phyloP scores from a whole-genome alignment of 2,113 vertebrate species.

The Erythrocercus mccallii region DNA sequence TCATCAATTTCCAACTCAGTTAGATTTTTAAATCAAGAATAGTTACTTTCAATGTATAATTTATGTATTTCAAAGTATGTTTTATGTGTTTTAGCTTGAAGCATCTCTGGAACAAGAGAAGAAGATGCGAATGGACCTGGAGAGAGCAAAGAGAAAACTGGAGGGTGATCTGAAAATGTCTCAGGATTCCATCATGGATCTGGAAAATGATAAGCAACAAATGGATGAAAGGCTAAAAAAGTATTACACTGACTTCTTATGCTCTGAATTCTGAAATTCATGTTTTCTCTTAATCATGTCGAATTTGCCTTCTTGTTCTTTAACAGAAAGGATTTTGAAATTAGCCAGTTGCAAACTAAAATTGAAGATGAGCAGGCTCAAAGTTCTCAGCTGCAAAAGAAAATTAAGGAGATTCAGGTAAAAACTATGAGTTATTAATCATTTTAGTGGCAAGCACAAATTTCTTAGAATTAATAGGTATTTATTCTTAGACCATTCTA shows the following conservation, averaged over 20 bases:
- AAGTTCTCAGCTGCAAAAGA: constrained; percentile 81
- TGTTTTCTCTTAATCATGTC: neutral
- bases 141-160: constrained; percentile 78
- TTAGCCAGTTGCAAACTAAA: constrained; percentile 76
- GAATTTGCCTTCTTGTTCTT: constrained; percentile 6
- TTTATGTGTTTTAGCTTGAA: constrained; percentile 66
- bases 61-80: neutral
- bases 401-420: constrained; percentile 79
- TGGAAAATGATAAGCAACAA: constrained; percentile 71
- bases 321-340: constrained; percentile 84
- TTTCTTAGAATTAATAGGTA: neutral
- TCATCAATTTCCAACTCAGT: neutral
- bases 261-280: neutral
- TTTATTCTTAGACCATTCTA: neutral
- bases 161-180: constrained; percentile 77
- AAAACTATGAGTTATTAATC: neutral
- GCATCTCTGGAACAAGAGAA: constrained; percentile 82
- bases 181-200: constrained; percentile 73
- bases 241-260: constrained; percentile 34
- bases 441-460: neutral
- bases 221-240: constrained; percentile 81
- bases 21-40: neutral
- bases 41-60: neutral
- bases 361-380: constrained; percentile 78
- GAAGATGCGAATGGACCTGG: constrained; percentile 79